Conservation (phyloP, 2,888 invertebrate genomes). For the Seira ritae region DNA sequence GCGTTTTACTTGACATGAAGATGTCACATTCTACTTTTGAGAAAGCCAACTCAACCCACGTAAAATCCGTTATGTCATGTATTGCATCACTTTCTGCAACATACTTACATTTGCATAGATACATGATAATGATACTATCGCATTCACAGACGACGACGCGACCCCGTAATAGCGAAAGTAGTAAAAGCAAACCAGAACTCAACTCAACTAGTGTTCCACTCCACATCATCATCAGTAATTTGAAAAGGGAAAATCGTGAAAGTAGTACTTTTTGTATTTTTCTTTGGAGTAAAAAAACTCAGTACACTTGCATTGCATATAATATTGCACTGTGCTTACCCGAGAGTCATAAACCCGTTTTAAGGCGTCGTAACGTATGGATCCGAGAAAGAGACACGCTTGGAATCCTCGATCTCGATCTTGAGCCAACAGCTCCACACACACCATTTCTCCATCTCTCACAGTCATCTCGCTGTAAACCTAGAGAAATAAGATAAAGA, state of each 20-base stretch:
- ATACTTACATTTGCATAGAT: no score
- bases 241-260: not conserved
- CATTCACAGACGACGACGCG: not conserved
- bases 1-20: not conserved
- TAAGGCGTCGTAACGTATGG: conserved; percentile 97
- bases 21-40: no score
- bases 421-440: conserved; percentile 96
- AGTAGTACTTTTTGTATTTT: not conserved
- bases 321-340: conserved; percentile 83
- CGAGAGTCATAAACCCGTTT: conserved; percentile 97
- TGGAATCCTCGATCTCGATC: conserved; percentile 91
- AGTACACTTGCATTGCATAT: no score
- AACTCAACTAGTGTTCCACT: not conserved
- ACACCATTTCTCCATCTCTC: conserved; percentile 98
- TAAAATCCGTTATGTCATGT: no score
- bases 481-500: conserved; percentile 74
- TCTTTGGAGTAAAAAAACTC: not conserved
- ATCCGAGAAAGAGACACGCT: conserved; percentile 97
- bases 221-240: no score
- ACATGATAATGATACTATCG: no score
- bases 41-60: no score
- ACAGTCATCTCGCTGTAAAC: conserved; percentile 98
- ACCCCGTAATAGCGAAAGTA: no score
- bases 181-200: no score
- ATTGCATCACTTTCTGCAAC: no score